Evolutionary conservation across 2,888 invertebrate species (phyloP), one percentile per base, ranked within the genome.

Genomic region (Omphaloscelis lunosa): DNA sequence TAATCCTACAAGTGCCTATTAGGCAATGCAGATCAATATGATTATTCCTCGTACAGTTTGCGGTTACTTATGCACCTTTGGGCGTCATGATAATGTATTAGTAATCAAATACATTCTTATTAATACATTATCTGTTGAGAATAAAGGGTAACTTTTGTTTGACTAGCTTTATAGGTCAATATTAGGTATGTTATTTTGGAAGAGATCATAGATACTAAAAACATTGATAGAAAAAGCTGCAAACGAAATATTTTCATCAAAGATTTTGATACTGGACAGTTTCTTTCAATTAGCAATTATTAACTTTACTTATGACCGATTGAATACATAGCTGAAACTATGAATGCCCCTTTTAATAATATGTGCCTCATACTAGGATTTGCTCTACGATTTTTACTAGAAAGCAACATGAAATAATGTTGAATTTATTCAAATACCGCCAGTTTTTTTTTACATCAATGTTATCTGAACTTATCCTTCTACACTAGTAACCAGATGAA

Each of bases 31-130:
- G n/a, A 56, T 70, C 51, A 72, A 67, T 45, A 39, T 53, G 12
- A 58, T 70, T 11, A 63, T 82, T 72, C 15, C 39, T 67, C 58
- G 20, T 51, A 56, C 8, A 62, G 34, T n/a, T 61, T 39, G 34
- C 48, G 67, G n/a, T 72, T 34, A 34, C 29, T 63, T 56, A 34
- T n/a, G 41, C 67, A 51, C n/a, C 17, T 74, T 29, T 68, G 53
- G 23, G 8, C 27, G 15, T 51, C 15, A 71, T 68, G 63, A 83
- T 63, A 27, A 73, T 53, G 67, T 61, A 65, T 73, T 65, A 67
- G 45, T 71, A 72, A 51, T 66, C 29, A 70, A 29, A 12, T 12
- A 5, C 23, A 39, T 61, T 77, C 34, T 41, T 70, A 69, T 4
- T 23, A 39, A 29, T 34, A 15, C 20, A 63, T 39, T 72, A 7